Evolutionary conservation across 1,140 invertebrate species (phyloP), one percentile per base, ranked within the genome.

Genomic region (Bicyclus anynana): DNA sequence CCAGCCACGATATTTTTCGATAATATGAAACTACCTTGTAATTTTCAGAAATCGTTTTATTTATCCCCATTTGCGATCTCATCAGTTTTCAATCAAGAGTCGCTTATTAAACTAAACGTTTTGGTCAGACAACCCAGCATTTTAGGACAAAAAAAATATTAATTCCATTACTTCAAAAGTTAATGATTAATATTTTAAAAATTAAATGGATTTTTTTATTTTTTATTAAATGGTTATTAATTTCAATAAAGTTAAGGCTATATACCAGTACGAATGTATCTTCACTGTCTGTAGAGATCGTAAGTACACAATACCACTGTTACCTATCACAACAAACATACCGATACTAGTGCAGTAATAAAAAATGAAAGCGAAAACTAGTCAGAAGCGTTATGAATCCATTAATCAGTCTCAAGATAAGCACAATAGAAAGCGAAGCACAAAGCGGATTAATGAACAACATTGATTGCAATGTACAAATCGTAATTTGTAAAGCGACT

Each of bases 401-500:
- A 51, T 44, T 44, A 35, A 51, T 51, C 48, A 44, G 9, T 20
- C 16, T 20, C 18, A 33, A 57, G 37, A 51, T 14, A 51, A 50
- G 48, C 35, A 40, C n/a, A 49, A 50, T 21, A 56, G 48, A 47
- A 57, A 57, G 40, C 17, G 21, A 57, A 26, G 13, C 35, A 50
- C 37, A 35, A 42, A 51, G 37, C 27, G 47, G 40, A 51, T 51
- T 57, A 57, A 57, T 57, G 48, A 51, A 23, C 23, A 29, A 44
- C 51, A 57, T 42, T 42, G 46, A 49, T 56, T 44, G 48, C 48
- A 38, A 57, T 50, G 55, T 44, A 51, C 33, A 44, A 33, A 51
- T 54, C 17, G 48, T 63, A 58, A 40, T 53, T 58, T 58, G 59
- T 58, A 65, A 52, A 23, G 40, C 12, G 46, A 18, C 49, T 14